Percentiles rank a stretch among this genome's conserved stretches.
Evolutionary conservation across 2,888 invertebrate species (phyloP).

Genomic region (Pycnomerus fuliginosus): DNA sequence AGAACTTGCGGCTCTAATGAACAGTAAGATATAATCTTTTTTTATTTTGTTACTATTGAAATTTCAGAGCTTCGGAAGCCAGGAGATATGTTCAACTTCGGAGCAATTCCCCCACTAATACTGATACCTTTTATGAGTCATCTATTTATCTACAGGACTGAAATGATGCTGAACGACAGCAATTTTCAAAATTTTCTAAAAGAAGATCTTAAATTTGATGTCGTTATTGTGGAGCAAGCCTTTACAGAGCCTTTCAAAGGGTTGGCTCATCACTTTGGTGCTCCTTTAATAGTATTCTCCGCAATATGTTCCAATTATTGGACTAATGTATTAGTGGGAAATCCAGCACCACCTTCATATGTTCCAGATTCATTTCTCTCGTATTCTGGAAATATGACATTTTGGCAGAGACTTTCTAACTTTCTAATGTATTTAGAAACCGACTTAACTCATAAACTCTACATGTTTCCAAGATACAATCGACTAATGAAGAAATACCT

Average conservation of each 20-base stretch:
- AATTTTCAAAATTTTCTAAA: no score
- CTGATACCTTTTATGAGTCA: no score
- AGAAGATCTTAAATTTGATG: conserved; percentile 35
- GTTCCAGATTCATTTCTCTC: conserved; percentile 48
- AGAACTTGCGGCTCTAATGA: conserved; percentile 9
- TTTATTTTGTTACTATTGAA: no score
- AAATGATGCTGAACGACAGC: no score
- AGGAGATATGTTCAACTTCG: no score
- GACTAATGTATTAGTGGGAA: conserved; percentile 53
- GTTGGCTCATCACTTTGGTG: conserved; percentile 41
- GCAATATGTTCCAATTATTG: conserved; percentile 50
- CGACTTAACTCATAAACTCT: conserved; percentile 32
- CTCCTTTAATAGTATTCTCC: conserved; percentile 43
- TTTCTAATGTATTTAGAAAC: no score
- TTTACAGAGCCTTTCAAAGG: conserved; percentile 41
- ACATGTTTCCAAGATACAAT: conserved; percentile 31
- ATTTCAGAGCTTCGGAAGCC: no score
- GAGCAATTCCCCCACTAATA: no score
- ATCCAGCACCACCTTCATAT: conserved; percentile 51
- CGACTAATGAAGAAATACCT: conserved; percentile 36
- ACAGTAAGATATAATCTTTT: conserved; percentile 15
- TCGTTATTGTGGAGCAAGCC: conserved; percentile 41
- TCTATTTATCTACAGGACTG: no score
- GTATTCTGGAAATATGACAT: conserved; percentile 52
- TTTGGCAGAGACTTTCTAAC: conserved; percentile 56